Percentiles rank a stretch among this genome's conserved stretches.
Evolutionary conservation across 2,113 vertebrate genomes (phyloP).

Genomic region (Melanotaenia duboulayi): DNA sequence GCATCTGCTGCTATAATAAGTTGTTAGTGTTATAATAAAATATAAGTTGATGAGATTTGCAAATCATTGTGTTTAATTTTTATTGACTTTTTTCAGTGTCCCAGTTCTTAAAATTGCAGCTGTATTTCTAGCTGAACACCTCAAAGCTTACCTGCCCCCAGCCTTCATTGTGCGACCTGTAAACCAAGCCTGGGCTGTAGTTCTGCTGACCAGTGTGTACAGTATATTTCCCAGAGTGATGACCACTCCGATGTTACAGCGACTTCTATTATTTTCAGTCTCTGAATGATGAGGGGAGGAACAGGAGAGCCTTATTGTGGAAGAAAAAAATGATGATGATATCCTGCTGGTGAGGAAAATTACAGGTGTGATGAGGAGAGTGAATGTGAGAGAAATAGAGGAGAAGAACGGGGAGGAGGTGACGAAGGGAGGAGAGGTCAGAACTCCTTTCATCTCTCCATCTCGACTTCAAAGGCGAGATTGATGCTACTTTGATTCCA

Average conservation of each 20-base stretch:
- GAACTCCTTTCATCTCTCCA: constrained; percentile 64
- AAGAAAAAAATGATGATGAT: constrained; percentile 31
- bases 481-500: constrained; percentile 61
- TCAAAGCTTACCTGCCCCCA: not conserved
- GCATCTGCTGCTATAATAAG: too few species aligned
- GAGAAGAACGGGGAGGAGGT: constrained; percentile 22
- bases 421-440: constrained; percentile 60
- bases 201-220: not conserved
- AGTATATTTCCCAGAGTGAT: constrained; percentile 1
- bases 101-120: too few species aligned
- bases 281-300: not conserved
- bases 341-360: constrained; percentile 30
- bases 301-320: constrained; percentile 24
- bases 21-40: too few species aligned
- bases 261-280: constrained; percentile 2
- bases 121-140: too few species aligned
- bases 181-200: not conserved
- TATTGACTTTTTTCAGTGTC: too few species aligned
- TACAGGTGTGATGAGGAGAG: constrained; percentile 46
- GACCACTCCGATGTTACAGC: constrained; percentile 1
- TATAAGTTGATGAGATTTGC: too few species aligned
- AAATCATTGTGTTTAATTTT: too few species aligned
- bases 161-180: not conserved
- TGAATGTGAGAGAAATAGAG: constrained; percentile 18
- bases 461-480: constrained; percentile 63